Base-by-base conservation (phyloP, 2,888 invertebrate genomes). In the Camponotus fellah region DNA sequence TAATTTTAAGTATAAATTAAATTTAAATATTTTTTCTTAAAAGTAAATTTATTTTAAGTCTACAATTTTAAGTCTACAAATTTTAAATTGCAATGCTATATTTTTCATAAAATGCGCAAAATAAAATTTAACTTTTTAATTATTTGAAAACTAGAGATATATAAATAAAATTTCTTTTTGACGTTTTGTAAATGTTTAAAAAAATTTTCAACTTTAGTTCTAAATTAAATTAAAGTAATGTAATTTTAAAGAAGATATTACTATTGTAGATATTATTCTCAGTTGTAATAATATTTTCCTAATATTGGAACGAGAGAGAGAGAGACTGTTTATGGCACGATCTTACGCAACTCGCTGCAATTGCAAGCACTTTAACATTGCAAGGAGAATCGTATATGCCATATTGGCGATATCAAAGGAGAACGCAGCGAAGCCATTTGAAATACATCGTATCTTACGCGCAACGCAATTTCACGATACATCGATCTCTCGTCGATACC, bases 401-500 rank as follows among this genome's bases (percentile, higher is more conserved):
- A 69, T 34, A 21, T 60, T 17, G 58, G 26, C 40, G 34, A 26
- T 79, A 79, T 58, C 77, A 46, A 79, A 71, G 58, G 43, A 14
- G 53, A 26, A 14, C 40, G 9, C 3, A 49, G 79, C 72, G 46
- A 72, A 49, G 12, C 60, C 60, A 62, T 37, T 72, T 80, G 60
- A 80, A 80, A 80, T 72, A 60, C 71, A 60, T 34, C 46, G 26
- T 71, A 43, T 34, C 32, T 34, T 26, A 32, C 17, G 60, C 46
- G 60, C 56, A 56, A 71, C 9, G 68, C 69, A 69, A 58, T 77
- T 72, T 60, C 34, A n/a, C 46, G 72, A 72, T 62, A 34, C 21
- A 79, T 69, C 71, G 43, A 79, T 8, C 60, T 71, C 46, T 46
- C 60, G 58, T 46, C 58, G 71, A 60, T 62, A 37, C 17, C 17